Evolutionary conservation across 2,113 vertebrate species (phyloP).

Genomic region (Brachirus orientalis): DNA sequence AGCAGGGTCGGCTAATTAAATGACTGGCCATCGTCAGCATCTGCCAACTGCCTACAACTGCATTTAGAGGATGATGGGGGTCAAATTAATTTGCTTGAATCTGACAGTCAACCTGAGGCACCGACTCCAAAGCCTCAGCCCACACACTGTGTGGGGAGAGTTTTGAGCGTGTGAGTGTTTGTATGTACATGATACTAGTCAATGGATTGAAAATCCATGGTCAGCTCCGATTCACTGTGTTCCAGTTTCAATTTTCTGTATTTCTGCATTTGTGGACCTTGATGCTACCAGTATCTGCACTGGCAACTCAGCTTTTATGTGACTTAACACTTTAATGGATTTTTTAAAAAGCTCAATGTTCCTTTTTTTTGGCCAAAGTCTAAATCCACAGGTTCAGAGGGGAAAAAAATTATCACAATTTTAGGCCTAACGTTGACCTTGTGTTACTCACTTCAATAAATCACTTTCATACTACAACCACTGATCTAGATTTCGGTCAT

Average conservation of each 20-base stretch:
- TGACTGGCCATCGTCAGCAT: constrained; percentile 39
- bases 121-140: constrained; percentile 30
- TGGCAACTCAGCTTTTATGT: background rate
- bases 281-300: no score
- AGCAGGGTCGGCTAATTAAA: constrained; percentile 68
- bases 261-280: no score
- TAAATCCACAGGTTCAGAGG: no score
- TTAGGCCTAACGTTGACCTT: background rate
- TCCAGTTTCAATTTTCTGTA: background rate
- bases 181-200: background rate
- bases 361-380: no score
- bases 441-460: no score
- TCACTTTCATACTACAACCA: background rate
- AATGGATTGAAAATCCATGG: constrained; percentile 5
- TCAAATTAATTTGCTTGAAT: constrained; percentile 70
- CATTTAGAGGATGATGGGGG: constrained; percentile 46
- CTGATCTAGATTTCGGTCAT: background rate
- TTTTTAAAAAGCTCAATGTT: no score
- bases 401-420: background rate
- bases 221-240: no score
- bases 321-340: background rate
- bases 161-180: constrained; percentile 6
- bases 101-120: constrained; percentile 57
- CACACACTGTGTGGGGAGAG: constrained; percentile 36
- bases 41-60: constrained; percentile 61